Base-by-base conservation (phyloP, 2,797 vertebrate genomes). In the Eupleurogrammus muticus region DNA sequence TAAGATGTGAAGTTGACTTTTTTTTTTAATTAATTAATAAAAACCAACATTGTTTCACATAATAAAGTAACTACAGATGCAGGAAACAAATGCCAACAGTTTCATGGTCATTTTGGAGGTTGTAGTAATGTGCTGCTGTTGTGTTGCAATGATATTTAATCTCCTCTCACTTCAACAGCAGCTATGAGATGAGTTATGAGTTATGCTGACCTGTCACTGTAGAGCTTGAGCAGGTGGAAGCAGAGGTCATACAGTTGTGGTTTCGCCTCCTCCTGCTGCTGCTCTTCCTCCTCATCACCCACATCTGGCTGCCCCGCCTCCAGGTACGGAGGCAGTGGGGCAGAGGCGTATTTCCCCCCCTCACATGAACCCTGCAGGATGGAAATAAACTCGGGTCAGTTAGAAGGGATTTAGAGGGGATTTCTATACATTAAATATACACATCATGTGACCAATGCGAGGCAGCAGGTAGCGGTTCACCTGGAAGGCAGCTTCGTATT, bases 191-290 rank as follows among this genome's bases (percentile, higher is more conserved):
- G 63, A 44, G 44, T 4, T 40, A 24, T 11, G 14, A 2, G 11
- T 0, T 3, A 5, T 17, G 6, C 16, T 75, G 79, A 98, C 98
- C 97, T 95, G 93, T 98, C 95, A 0, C 97, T 97, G 92, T 99
- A 98, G 52, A 99, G 96, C 81, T 98, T 99, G 17, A 99, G 89
- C 68, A 99, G 88, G 76, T 99, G 97, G 91, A 97, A 99, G 69
- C 97, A 99, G 70, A 97, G 90, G 3, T 99, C 98, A 17, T 94
- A 93, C 58, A 97, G 92, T 0, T 92, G 93, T 14, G 85, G 92
- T 19, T 81, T 87, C 0, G 71, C 54, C 54, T 81, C 83, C 20
- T 86, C 91, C 1, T 94, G 88, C 32, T 92, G 8, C 9, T 36
- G 5, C 14, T 42, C 40, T 4, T 44, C 89, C 58, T 90, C 66